phyloP scores from a whole-genome alignment of 2,113 vertebrate genomes.

The Ivindomyrus marchei region DNA sequence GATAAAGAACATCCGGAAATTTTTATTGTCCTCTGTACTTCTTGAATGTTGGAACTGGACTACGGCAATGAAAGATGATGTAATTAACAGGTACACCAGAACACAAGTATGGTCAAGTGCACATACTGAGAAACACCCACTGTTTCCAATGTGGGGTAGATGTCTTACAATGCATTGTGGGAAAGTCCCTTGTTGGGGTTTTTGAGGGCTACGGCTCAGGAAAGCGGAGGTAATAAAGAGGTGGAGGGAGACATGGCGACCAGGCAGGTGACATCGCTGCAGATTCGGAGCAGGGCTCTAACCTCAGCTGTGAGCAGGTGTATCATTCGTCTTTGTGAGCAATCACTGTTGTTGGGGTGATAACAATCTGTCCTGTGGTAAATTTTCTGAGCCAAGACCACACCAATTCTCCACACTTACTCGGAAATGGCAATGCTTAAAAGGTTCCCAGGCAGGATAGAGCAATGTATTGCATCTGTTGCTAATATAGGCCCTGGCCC shows the following conservation, averaged over 20 bases:
- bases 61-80: background rate
- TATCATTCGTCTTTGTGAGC: background rate
- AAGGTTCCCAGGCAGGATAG: background rate
- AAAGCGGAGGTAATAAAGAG: background rate
- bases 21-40: background rate
- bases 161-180: background rate
- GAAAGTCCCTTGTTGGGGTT: background rate
- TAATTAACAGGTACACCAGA: background rate
- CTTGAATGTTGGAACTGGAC: background rate
- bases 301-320: background rate
- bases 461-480: background rate
- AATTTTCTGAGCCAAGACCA: background rate
- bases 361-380: background rate
- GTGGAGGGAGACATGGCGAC: background rate
- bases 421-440: background rate
- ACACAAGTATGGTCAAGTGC: background rate
- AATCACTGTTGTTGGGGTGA: background rate
- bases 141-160: background rate
- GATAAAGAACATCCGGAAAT: background rate
- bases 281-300: background rate
- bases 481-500: background rate
- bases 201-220: background rate
- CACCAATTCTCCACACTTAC: background rate
- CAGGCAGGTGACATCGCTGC: background rate
- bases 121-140: background rate